A percentile compares a stretch with the other conserved stretches of the same genome.
Conservation (phyloP, 2,113 vertebrate species). For the Emydura subglobosa region DNA sequence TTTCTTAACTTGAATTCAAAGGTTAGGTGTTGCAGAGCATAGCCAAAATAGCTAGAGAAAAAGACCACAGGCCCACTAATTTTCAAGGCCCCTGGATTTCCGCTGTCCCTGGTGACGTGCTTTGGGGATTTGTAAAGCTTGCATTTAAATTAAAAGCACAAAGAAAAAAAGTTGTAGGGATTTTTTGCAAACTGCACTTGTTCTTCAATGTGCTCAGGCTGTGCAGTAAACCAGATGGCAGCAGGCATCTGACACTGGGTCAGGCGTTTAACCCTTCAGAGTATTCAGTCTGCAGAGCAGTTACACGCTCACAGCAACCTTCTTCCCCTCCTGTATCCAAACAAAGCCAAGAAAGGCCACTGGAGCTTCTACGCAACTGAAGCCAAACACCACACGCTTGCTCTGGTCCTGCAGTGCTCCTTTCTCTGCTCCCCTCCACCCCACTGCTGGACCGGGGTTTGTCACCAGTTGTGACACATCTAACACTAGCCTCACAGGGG, state of each 20-base stretch:
- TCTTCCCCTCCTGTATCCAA: conserved; percentile 59
- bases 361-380: background rate
- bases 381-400: background rate
- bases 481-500: conserved; percentile 62
- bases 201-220: background rate
- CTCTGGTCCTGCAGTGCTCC: conserved; percentile 20
- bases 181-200: conserved; percentile 19
- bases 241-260: background rate
- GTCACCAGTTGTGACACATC: conserved; percentile 38
- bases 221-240: conserved; percentile 20
- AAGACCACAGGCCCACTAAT: background rate
- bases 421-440: background rate
- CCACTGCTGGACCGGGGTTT: conserved; percentile 17
- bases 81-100: conserved; percentile 40
- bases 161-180: background rate
- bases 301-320: conserved; percentile 36
- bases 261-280: conserved; percentile 68
- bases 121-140: background rate
- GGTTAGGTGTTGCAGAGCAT: conserved; percentile 24
- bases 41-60: conserved; percentile 37
- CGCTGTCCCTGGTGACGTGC: background rate
- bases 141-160: conserved; percentile 43
- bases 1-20: conserved; percentile 40
- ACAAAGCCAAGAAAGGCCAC: background rate
- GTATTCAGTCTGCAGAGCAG: conserved; percentile 14